Conservation (phyloP, 2,113 vertebrate genomes). For the Brachirus orientalis region DNA sequence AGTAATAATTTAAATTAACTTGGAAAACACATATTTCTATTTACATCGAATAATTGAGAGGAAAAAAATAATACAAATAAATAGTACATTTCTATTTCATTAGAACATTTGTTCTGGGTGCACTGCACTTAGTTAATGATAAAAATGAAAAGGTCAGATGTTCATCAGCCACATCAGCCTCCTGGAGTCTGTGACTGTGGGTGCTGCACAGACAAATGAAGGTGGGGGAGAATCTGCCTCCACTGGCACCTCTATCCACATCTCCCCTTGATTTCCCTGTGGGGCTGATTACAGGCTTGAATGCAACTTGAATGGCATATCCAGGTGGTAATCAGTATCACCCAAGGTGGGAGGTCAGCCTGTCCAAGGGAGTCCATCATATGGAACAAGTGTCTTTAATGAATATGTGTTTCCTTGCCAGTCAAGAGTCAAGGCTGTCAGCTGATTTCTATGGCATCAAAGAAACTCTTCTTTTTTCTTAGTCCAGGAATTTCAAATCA, state of each 20-base stretch:
- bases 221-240: slow-evolving; percentile 35
- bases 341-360: slow-evolving; percentile 37
- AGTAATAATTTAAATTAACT: too few relatives aligned
- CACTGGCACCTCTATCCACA: slow-evolving; percentile 32
- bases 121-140: too few relatives aligned
- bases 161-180: slow-evolving; percentile 14
- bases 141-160: not conserved
- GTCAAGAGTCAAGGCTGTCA: slow-evolving; percentile 18
- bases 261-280: slow-evolving; percentile 53
- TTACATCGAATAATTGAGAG: too few relatives aligned
- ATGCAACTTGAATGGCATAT: slow-evolving; percentile 42
- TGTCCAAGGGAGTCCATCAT: slow-evolving; percentile 30
- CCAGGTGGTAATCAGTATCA: slow-evolving; percentile 58
- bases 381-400: slow-evolving; percentile 56
- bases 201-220: slow-evolving; percentile 35
- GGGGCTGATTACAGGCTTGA: slow-evolving; percentile 50
- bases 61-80: too few relatives aligned
- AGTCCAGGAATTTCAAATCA: not conserved
- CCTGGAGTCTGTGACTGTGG: slow-evolving; percentile 16
- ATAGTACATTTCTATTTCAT: not conserved
- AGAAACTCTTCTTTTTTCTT: not conserved
- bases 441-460: not conserved
- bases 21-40: too few relatives aligned
- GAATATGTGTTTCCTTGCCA: slow-evolving; percentile 35
- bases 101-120: not conserved